Evolutionary conservation across 2,888 invertebrate species (phyloP), one percentile per base, ranked within the genome.

Genomic region (Mimas tiliae): DNA sequence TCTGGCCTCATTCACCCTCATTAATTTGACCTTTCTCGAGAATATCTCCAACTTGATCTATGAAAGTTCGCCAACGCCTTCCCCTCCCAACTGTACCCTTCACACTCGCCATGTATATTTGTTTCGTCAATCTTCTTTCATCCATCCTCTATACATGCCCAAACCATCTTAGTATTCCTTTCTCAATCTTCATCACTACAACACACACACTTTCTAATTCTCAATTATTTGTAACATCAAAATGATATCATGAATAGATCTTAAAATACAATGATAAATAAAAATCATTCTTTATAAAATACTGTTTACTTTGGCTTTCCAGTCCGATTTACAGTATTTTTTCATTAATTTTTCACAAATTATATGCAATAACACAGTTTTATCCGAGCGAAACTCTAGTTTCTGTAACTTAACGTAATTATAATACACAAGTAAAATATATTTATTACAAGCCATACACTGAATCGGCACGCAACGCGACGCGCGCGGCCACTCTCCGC

Each of bases 261-360:
- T 11, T 45, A 45, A 45, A 45, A 3, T 11, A 45, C 42, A 7
- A 42, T 45, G 14, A 12, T 1, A 76, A 83, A 85, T 81, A 73
- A 86, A 83, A 85, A 64, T 67, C 72, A 52, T 34, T 34, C 19
- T 62, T 72, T 91, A 90, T 86, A 90, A 93, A 93, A 93, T 92
- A 93, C 93, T 93, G 93, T 93, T 93, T 93, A 93, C 93, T 93
- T 93, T 93, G 93, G 93, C 93, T 93, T 91, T 88, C 83, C 90
- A 93, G 87, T 92, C 92, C 86, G 88, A 91, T 91, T 89, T 90
- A 93, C 93, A 93, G 93, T 93, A 93, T 93, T 90, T 86, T 38
- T 86, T 81, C 73, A 78, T 80, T 73, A 73, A 81, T 84, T 87
- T 86, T 91, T 88, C 86, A 89, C 87, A 90, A 91, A 88, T 86